Base-by-base conservation (phyloP, 2,113 vertebrate genomes). In the Halichoerus grypus region DNA sequence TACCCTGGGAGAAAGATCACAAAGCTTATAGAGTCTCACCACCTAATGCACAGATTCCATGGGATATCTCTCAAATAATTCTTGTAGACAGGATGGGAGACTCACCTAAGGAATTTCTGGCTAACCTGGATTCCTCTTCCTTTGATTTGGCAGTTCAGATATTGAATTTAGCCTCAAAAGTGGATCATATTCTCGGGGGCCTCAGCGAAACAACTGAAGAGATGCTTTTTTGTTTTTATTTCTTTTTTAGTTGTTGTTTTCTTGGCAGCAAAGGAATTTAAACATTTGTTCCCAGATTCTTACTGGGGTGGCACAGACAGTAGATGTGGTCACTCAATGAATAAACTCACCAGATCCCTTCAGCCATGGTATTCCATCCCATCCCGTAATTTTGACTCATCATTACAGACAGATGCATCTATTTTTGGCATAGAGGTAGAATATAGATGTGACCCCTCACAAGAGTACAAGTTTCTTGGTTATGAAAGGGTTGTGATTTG, bases 141-240 rank as follows among this genome's bases (percentile, higher is more conserved):
- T 93, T 89, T 96, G 67, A 89, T 88, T 91, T 49, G 69, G 65
- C 22, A 42, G 49, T 97, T 89, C n/a, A 88, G 74, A 82, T 67
- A 86, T 24, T 77, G 33, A 95, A 92, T 53, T 89, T n/a, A 95
- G 59, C 28, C 51, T 94, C 7, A 94, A 97, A 97, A 88, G 39
- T 65, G 24, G 42, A 83, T 71, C 57, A 92, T 71, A 94, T 67
- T 95, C 26, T 97, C 84, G 74, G 87, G 91, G 7, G 51, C 10
- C 5, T 16, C 80, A n/a, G 11, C 24, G 74, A 3, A 94, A 53
- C 93, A 51, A 51, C 24, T 33, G 12, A 63, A 83, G 86, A 26
- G 16, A 10, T 57, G 15, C 13, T 4, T 12, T 12, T 18, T 71
- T n/a, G 6, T 28, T 51, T 80, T 65, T 49, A 72, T 63, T 19